A percentile compares a stretch with the other conserved stretches of the same genome.
phyloP scores from a whole-genome alignment of 2,888 invertebrate species.

The Scaptomyza caliginosa region DNA sequence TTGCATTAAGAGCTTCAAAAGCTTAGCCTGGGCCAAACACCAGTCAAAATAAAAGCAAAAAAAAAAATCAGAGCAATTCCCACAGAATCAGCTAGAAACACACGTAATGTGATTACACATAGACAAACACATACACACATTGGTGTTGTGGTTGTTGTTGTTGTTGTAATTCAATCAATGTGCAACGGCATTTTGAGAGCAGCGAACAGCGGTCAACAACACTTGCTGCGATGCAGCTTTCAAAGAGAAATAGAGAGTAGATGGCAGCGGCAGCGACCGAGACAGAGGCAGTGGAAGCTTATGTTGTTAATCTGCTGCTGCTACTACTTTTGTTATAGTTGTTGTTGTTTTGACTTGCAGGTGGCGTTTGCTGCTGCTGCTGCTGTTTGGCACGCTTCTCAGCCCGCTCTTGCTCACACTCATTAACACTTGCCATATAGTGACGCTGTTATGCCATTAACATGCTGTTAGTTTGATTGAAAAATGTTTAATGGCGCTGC shows the following conservation, averaged over 20 bases:
- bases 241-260: slow-evolving; percentile 1
- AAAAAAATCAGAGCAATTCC: slow-evolving; percentile 74
- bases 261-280: slow-evolving; percentile 59
- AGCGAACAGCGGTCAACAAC: slow-evolving; percentile 70
- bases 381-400: slow-evolving; percentile 53
- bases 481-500: slow-evolving; percentile 70
- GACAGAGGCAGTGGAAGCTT: slow-evolving; percentile 35
- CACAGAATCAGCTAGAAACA: slow-evolving; percentile 62
- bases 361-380: slow-evolving; percentile 45
- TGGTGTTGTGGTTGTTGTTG: slow-evolving; percentile 31
- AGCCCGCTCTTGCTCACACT: slow-evolving; percentile 10
- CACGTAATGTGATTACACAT: slow-evolving; percentile 30
- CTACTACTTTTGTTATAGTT: background rate
- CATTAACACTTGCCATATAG: slow-evolving; percentile 41
- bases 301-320: slow-evolving; percentile 44
- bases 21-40: slow-evolving; percentile 38
- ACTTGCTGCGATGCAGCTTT: slow-evolving; percentile 56
- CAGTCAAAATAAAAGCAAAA: slow-evolving; percentile 59
- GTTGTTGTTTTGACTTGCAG: slow-evolving; percentile 29
- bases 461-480: slow-evolving; percentile 77
- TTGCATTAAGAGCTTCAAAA: slow-evolving; percentile 71
- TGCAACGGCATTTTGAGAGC: slow-evolving; percentile 71
- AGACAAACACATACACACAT: slow-evolving; percentile 12
- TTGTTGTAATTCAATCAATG: slow-evolving; percentile 73
- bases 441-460: slow-evolving; percentile 67